Evolutionary conservation across 2,113 vertebrate species (phyloP).

Genomic region (Pagrus major): DNA sequence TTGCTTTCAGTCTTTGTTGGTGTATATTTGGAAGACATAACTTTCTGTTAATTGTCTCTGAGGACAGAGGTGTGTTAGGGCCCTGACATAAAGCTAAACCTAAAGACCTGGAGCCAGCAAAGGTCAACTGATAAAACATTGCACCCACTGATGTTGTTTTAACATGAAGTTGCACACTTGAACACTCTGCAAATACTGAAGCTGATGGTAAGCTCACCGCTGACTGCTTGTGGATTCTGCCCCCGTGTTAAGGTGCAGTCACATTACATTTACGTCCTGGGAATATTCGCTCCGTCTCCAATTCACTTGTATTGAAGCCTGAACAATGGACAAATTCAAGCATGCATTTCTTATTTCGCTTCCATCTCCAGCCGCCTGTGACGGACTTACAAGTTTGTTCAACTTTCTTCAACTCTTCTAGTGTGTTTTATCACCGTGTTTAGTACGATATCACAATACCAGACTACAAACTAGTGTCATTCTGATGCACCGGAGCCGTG

Average conservation of each 20-base stretch:
- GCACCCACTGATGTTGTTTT: background rate
- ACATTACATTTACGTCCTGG: background rate
- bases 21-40: background rate
- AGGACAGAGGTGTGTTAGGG: background rate
- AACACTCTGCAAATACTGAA: background rate
- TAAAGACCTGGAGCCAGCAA: background rate
- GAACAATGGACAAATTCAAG: background rate
- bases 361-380: rapidly evolving
- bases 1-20: background rate
- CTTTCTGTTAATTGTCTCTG: background rate
- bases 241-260: background rate
- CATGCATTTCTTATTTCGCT: background rate
- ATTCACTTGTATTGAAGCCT: background rate
- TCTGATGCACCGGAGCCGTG: background rate
- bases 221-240: background rate
- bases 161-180: background rate
- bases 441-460: background rate
- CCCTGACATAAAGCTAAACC: background rate
- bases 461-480: background rate
- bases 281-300: background rate
- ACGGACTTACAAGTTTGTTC: background rate
- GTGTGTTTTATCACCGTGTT: background rate
- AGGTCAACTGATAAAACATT: background rate
- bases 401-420: background rate
- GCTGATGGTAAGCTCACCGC: background rate